Evolutionary conservation across 2,113 vertebrate species (phyloP), one percentile per base, ranked within the genome.

Genomic region (Otus sunia): DNA sequence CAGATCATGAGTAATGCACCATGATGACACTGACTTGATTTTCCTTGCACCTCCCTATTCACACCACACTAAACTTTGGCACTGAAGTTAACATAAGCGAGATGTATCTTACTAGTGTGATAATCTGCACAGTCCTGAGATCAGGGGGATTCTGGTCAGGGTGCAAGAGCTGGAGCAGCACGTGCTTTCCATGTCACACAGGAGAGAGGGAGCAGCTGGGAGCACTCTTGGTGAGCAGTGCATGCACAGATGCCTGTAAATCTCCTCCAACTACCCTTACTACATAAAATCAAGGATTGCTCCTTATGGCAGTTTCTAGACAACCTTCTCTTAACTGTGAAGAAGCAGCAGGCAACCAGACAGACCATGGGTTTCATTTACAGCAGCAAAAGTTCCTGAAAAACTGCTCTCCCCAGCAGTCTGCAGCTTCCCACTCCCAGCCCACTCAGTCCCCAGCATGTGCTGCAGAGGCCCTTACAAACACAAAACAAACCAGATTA

Each of bases 171-270:
- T 62, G 27, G 43, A 79, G n/a, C 25, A 66, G 30, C 1, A 0
- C 6, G 11, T 15, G 16, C 29, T 43, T 9, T 23, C 29, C 0
- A 0, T 29, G n/a, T 41, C 18, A 17, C 0, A 0, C n/a, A 75
- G 53, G 21, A 60, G 2, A 30, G 30, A 29, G 3, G 13, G 45
- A 81, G 39, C 30, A 88, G 20, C 3, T 21, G 8, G 32, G 26
- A 88, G 17, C 20, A 27, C 22, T 64, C 22, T 18, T 62, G 17
- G 37, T n/a, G 71, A 88, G 26, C 20, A 10, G n/a, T 5, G 8
- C 49, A 20, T 6, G 20, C 47, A 81, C 6, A 89, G 16, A 63
- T 0, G 2, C 43, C 53, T 59, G 26, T 29, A 69, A 34, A 67
- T 22, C 22, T 80, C 88, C 45, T 53, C n/a, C 69, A 80, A 89